Conservation (phyloP, 2,888 invertebrate species). For the Torymus tubicola region DNA sequence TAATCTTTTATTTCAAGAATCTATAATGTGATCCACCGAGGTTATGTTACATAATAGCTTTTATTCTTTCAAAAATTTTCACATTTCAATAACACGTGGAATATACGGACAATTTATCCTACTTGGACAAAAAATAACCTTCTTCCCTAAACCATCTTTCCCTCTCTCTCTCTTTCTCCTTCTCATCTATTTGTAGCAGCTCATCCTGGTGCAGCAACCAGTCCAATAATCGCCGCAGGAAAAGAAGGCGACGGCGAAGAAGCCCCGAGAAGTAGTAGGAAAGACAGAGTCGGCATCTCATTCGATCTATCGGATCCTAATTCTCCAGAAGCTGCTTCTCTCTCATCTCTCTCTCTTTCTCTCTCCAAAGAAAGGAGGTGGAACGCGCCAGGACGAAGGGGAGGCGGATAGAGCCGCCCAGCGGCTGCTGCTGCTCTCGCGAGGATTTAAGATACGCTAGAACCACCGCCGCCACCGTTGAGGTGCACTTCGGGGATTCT, state of each 20-base stretch:
- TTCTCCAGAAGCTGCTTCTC: slow-evolving; percentile 46
- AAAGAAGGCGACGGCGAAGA: not conserved
- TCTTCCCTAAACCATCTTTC: no score
- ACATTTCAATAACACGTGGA: no score
- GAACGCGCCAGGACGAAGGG: not conserved
- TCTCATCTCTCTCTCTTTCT: no score
- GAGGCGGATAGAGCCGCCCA: not conserved
- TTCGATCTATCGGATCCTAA: slow-evolving; percentile 53
- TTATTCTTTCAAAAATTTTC: no score
- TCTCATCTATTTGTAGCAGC: no score
- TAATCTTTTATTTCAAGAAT: no score
- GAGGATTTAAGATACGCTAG: slow-evolving; percentile 63
- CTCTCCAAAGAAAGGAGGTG: no score
- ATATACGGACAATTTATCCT: no score
- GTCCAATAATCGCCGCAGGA: slow-evolving; percentile 9
- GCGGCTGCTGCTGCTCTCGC: slow-evolving; percentile 41
- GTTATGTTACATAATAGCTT: no score
- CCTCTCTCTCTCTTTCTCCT: no score
- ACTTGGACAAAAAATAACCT: no score
- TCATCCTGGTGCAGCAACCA: not conserved
- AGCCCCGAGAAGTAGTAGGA: not conserved
- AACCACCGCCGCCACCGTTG: slow-evolving; percentile 17
- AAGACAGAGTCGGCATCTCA: slow-evolving; percentile 10
- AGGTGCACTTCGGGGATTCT: slow-evolving; percentile 70
- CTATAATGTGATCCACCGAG: no score